Evolutionary conservation across 1,140 invertebrate species (phyloP).

Genomic region (Ceratoteleas bidentatus): DNA sequence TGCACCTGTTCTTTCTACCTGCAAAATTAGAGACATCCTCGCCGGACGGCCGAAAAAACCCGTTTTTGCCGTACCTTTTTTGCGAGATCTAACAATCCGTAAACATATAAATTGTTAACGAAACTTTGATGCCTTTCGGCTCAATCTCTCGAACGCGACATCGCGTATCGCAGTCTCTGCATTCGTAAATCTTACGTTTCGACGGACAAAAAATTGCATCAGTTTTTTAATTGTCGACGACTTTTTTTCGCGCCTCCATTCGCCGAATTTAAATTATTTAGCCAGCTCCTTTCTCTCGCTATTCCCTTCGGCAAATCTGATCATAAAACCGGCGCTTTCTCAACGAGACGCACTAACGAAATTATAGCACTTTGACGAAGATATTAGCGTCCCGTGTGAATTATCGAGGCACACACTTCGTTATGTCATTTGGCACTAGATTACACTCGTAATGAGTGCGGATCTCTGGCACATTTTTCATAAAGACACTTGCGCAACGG

Average conservation of each 20-base stretch:
- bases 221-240: constrained; percentile 29
- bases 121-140: constrained; percentile 9
- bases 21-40: constrained; percentile 16
- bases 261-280: constrained; percentile 19
- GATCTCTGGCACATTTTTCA: constrained; percentile 26
- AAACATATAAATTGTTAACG: constrained; percentile 38
- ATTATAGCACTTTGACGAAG: constrained; percentile 19
- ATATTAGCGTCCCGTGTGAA: constrained; percentile 16
- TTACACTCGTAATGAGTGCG: constrained; percentile 16
- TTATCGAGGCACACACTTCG: constrained; percentile 25
- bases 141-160: constrained; percentile 19
- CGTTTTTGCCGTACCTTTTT: constrained; percentile 25
- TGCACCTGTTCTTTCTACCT: constrained; percentile 17
- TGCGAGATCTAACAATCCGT: constrained; percentile 20
- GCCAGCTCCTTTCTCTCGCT: constrained; percentile 14
- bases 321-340: neutral
- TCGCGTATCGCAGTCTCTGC: constrained; percentile 6
- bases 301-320: constrained; percentile 14
- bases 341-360: constrained; percentile 3
- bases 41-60: constrained; percentile 9
- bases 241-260: neutral
- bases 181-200: constrained; percentile 44
- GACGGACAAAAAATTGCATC: constrained; percentile 16
- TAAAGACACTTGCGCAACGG: constrained; percentile 11
- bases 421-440: constrained; percentile 39